Conservation (phyloP, 53 echinoderm and acorn worm genomes). For the Arbacia lixula region DNA sequence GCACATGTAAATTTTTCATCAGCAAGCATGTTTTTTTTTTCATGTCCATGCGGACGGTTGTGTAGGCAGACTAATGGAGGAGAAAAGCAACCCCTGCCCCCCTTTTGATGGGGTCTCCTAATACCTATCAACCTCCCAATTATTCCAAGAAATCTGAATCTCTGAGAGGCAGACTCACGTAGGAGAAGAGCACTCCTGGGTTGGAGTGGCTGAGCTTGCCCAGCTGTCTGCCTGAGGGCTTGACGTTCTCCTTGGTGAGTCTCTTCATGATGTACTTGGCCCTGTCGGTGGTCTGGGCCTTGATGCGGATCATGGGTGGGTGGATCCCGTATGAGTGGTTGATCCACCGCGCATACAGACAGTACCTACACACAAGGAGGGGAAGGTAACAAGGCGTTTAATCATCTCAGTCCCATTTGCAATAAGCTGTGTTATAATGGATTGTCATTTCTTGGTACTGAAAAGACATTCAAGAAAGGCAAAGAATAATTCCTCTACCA, state of each 20-base stretch:
- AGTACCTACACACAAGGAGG: slow-evolving; percentile 78
- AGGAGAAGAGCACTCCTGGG: slow-evolving; percentile 96
- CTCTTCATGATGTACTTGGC: slow-evolving; percentile 99
- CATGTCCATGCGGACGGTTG: too few relatives aligned
- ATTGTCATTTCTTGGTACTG: neutral
- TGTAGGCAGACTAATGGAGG: too few relatives aligned
- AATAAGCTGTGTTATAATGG: too few relatives aligned
- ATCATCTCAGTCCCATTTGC: neutral
- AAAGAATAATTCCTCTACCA: neutral
- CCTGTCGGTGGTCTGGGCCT: slow-evolving; percentile 82
- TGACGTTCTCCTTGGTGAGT: slow-evolving; percentile 97
- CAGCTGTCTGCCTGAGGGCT: slow-evolving; percentile 88
- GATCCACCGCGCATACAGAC: slow-evolving; percentile 93
- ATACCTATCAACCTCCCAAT: too few relatives aligned
- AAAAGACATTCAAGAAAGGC: neutral
- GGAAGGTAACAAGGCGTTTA: neutral
- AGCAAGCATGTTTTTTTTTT: too few relatives aligned
- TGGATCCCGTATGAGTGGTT: slow-evolving; percentile 84
- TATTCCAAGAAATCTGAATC: too few relatives aligned
- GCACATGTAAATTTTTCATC: too few relatives aligned
- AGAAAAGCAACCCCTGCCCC: too few relatives aligned
- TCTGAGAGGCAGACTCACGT: too few relatives aligned
- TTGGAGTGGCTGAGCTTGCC: slow-evolving; percentile 98
- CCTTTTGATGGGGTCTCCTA: too few relatives aligned
- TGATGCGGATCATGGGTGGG: slow-evolving; percentile 81